These are phyloP conservation scores for Etheostoma nigrum DNA, from an alignment of 2,797 vertebrate species.

Conservation along the genomic window DNA sequence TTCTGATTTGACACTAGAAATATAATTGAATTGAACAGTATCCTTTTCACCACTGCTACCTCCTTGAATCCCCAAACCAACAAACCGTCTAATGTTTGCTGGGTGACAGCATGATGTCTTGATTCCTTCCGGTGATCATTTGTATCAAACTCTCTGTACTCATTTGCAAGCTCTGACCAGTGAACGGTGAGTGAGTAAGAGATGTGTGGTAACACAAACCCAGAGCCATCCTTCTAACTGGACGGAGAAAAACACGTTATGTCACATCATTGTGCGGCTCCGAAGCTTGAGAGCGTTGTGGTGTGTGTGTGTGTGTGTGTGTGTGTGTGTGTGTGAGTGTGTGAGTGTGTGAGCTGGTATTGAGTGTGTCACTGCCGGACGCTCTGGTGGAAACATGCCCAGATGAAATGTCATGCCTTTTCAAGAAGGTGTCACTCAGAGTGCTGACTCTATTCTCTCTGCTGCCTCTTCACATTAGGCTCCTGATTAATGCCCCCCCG, in stretches of 20 bases:
- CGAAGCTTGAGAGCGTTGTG: slow-evolving; percentile 14
- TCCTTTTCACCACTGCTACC: too few species aligned
- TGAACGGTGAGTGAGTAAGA: slow-evolving; percentile 26
- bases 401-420: slow-evolving; percentile 77
- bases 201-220: slow-evolving; percentile 31
- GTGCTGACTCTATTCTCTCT: slow-evolving; percentile 74
- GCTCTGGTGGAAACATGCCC: slow-evolving; percentile 49
- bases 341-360: slow-evolving; percentile 21
- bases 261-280: slow-evolving; percentile 26
- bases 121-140: background rate
- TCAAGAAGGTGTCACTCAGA: slow-evolving; percentile 74
- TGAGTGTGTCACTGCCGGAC: slow-evolving; percentile 16
- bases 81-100: background rate
- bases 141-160: slow-evolving; percentile 16
- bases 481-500: slow-evolving; percentile 65
- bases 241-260: slow-evolving; percentile 15
- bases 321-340: slow-evolving; percentile 3
- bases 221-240: slow-evolving; percentile 5
- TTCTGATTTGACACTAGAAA: too few species aligned
- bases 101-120: slow-evolving; percentile 14
- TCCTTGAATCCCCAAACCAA: background rate
- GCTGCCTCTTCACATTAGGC: slow-evolving; percentile 79
- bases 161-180: background rate
- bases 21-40: too few species aligned
- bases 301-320: slow-evolving; percentile 3